Base-by-base conservation (phyloP, 2,113 vertebrate genomes). In the Lophius piscatorius region DNA sequence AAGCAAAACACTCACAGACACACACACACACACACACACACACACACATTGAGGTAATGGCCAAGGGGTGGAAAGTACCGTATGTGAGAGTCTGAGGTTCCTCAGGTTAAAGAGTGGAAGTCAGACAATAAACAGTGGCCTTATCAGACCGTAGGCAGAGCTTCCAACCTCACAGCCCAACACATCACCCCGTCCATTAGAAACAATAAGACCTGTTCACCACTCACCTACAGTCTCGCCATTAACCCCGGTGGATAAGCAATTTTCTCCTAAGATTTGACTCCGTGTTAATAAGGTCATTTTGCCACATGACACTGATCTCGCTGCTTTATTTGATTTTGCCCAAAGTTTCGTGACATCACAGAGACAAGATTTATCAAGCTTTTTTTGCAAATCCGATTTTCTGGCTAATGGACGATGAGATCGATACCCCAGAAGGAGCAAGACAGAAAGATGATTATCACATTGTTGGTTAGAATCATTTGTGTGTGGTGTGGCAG, bases 91-190 rank as follows among this genome's bases (percentile, higher is more conserved):
- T 13, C 47, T 67, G 69, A 63, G 72, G 81, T 80, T 84, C 51
- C 69, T 70, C 81, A 86, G 72, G 84, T 88, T 87, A 56, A 70
- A 83, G 63, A 79, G 70, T 86, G 84, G 86, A 86, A 84, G 86
- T 87, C 18, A 67, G 80, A 88, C 86, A 89, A 90, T 88, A 87
- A 87, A 83, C 87, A 81, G 69, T 64, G 49, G 81, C 46, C 86
- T 90, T 89, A 90, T 90, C 89, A 80, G 81, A 58, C 62, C 56
- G 66, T 6, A 38, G 74, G 48, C 86, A 87, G 84, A 80, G 87
- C 75, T 85, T 88, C 82, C 84, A 82, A 81, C 62, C 80, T 61
- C 68, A 79, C 62, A 78, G 76, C 57, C 54, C 51, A 33, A 58
- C 75, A 60, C 67, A 69, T 78, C 80, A 60, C 73, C 49, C 40